phyloP scores from a whole-genome alignment of 2,113 vertebrate genomes.

The Xenus cinereus region DNA sequence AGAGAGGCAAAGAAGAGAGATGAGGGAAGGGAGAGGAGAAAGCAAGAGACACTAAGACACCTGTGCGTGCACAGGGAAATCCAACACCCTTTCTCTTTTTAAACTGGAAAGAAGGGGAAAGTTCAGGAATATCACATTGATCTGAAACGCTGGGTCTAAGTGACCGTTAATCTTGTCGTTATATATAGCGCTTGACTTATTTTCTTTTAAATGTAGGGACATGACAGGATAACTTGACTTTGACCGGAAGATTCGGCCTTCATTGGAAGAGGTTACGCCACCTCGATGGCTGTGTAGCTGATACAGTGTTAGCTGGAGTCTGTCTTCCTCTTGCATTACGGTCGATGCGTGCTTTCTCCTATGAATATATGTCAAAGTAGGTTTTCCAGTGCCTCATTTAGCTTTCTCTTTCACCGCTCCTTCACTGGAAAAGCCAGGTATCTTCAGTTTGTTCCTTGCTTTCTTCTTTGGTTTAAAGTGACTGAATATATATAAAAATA shows the following conservation, averaged over 20 bases:
- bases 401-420: not conserved
- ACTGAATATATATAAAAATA: no score
- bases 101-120: not conserved
- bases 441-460: not conserved
- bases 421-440: not conserved
- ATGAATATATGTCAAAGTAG: not conserved
- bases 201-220: not conserved
- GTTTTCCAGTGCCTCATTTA: not conserved
- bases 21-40: not conserved
- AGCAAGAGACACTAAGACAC: not conserved
- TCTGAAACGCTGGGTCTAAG: not conserved
- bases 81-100: not conserved
- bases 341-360: not conserved
- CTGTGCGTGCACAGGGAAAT: not conserved
- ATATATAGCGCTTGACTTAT: not conserved
- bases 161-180: not conserved
- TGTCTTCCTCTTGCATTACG: accelerated
- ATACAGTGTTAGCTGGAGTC: not conserved
- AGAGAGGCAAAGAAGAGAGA: not conserved
- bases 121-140: not conserved
- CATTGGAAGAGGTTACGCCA: not conserved
- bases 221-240: not conserved
- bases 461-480: not conserved
- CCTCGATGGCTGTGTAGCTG: not conserved
- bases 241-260: not conserved